phyloP scores from a whole-genome alignment of 2,113 vertebrate species.

The Toxotes chatareus region DNA sequence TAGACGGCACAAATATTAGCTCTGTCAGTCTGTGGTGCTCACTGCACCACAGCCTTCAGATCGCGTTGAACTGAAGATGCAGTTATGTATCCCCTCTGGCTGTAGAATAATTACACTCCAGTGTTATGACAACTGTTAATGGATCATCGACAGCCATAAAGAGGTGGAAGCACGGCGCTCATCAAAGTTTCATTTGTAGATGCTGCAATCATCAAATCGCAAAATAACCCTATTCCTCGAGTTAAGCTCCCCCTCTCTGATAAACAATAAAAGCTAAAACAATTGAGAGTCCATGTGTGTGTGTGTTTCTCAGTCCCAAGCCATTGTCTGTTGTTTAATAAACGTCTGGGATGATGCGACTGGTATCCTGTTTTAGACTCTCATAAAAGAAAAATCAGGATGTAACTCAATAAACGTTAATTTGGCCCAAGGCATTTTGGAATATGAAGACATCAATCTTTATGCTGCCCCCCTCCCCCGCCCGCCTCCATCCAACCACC shows the following conservation, averaged over 20 bases:
- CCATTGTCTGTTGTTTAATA: constrained; percentile 33
- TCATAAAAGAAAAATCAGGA: constrained; percentile 64
- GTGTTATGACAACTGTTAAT: constrained; percentile 58
- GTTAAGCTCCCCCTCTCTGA: constrained; percentile 27
- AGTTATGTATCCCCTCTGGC: constrained; percentile 38
- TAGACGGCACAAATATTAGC: constrained; percentile 54
- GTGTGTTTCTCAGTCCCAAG: constrained; percentile 33
- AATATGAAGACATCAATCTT: constrained; percentile 77
- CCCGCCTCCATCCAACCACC: no score
- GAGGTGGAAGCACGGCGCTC: constrained; percentile 29
- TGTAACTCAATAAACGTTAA: constrained; percentile 70
- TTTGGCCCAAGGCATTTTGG: constrained; percentile 64
- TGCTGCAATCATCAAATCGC: constrained; percentile 19
- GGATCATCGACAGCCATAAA: constrained; percentile 32
- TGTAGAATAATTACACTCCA: constrained; percentile 25
- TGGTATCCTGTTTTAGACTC: constrained; percentile 48
- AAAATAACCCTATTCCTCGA: constrained; percentile 36
- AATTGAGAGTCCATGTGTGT: constrained; percentile 22
- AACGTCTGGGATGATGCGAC: constrained; percentile 6
- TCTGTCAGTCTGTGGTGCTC: constrained; percentile 41
- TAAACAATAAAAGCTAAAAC: constrained; percentile 49
- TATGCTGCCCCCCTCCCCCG: background rate
- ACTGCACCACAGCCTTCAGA: constrained; percentile 16
- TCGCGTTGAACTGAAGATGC: constrained; percentile 20
- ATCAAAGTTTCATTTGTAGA: constrained; percentile 59